Evolutionary conservation across 1,140 invertebrate genomes (phyloP), one percentile per base, ranked within the genome.

Genomic region (Drosophila lacteicornis): DNA sequence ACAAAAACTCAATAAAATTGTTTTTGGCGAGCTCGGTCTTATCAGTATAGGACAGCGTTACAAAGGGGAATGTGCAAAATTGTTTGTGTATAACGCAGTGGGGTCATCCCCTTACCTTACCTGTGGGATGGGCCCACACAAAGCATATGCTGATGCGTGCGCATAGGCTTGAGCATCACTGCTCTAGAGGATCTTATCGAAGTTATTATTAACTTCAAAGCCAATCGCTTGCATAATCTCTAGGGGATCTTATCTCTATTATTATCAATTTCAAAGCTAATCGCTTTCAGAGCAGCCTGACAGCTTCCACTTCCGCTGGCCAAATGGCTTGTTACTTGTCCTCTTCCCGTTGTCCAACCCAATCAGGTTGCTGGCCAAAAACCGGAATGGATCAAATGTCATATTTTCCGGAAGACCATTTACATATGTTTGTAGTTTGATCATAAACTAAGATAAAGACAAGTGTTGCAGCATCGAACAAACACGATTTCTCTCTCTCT

Each of bases 261-360:
- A 30, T 17, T 51, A 17, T 0, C 0, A 17, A 9, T n/a, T 17
- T 9, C 5, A n/a, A 33, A 33, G 17, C 17, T 13, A 19, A 8
- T 19, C 3, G 30, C 30, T 36, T 33, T 19, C 5, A 27, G 6
- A 12, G 43, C 13, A 6, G 13, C 15, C 8, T 50, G 8, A 33
- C 5, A 11, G 33, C 33, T 36, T 6, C 11, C 30, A 65, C 62
- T 61, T 65, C 61, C 61, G 57, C 5, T 43, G 9, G 25, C 36
- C 13, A 33, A 30, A 15, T 42, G 15, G 30, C 51, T 5, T 2
- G 13, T n/a, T n/a, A 38, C 33, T 30, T 42, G 22, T n/a, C 15
- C 36, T 9, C 61, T 65, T 65, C 62, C 62, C n/a, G 62, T 8
- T 65, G 1, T 9, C 55, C 12, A n/a, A 5, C 12, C 6, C n/a